phyloP scores from a whole-genome alignment of 2,888 invertebrate species.

The Charanyca ferruginea region DNA sequence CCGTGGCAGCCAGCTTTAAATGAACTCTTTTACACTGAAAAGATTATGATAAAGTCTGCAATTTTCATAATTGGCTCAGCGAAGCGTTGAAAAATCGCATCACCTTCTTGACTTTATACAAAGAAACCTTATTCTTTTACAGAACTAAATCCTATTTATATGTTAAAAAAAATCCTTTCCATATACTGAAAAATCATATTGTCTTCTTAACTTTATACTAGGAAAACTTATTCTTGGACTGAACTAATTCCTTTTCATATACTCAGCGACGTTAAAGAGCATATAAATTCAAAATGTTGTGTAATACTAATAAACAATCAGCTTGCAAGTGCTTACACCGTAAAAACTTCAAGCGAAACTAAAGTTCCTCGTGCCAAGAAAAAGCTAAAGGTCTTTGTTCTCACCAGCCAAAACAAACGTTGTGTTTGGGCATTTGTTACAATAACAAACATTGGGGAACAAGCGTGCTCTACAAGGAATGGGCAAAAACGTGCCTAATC shows the following conservation, averaged over 20 bases:
- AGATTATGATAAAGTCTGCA: conserved; percentile 58
- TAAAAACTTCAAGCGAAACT: conserved; percentile 83
- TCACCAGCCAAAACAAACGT: conserved; percentile 87
- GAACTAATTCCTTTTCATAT: conserved; percentile 64
- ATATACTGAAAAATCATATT: too few species aligned
- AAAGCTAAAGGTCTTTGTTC: conserved; percentile 86
- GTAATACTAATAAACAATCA: conserved; percentile 71
- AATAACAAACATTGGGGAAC: conserved; percentile 84
- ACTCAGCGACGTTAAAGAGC: conserved; percentile 65
- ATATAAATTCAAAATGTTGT: conserved; percentile 75
- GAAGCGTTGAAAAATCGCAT: conserved; percentile 47
- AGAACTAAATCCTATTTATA: conserved; percentile 65
- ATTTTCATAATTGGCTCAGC: conserved; percentile 50
- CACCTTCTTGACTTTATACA: conserved; percentile 41
- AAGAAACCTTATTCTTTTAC: conserved; percentile 61
- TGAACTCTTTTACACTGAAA: conserved; percentile 53
- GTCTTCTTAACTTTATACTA: conserved; percentile 41
- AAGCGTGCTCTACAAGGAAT: conserved; percentile 69
- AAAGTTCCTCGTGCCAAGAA: conserved; percentile 75
- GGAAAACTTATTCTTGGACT: conserved; percentile 62
- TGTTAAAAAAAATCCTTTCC: too few species aligned
- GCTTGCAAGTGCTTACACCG: conserved; percentile 74
- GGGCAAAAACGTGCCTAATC: conserved; percentile 84
- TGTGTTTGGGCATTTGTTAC: conserved; percentile 85
- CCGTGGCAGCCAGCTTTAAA: conserved; percentile 40